These are phyloP conservation scores for Dicrurus megarhynchus DNA, from an alignment of 2,113 vertebrate species.

Conservation along the genomic window DNA sequence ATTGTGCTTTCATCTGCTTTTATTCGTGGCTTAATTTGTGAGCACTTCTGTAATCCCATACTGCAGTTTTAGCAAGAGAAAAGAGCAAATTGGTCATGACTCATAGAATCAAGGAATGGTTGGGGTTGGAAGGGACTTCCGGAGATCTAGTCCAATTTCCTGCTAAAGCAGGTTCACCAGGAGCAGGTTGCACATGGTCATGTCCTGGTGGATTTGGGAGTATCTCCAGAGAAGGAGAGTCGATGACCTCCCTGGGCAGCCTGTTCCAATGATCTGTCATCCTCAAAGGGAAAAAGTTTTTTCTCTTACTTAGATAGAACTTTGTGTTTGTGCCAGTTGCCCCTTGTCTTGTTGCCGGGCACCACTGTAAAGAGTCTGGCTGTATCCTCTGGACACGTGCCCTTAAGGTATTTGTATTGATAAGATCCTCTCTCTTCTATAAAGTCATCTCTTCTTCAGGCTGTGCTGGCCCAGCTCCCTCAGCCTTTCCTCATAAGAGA, in stretches of 20 bases:
- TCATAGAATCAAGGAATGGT: not conserved
- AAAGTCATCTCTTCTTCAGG: not conserved
- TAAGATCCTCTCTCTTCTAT: not conserved
- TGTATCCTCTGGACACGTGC: not conserved
- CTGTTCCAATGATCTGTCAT: not conserved
- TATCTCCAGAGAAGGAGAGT: not conserved
- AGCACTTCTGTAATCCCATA: not conserved
- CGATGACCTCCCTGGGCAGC: not conserved
- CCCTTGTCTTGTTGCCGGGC: not conserved
- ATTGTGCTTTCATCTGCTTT: not conserved
- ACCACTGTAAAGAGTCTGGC: not conserved
- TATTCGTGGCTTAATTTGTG: not conserved
- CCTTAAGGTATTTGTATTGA: not conserved
- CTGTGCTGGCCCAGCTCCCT: not conserved
- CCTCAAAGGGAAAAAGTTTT: not conserved
- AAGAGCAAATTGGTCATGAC: not conserved
- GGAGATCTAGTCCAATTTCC: not conserved
- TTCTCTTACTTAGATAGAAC: not conserved
- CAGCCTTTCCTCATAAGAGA: not conserved
- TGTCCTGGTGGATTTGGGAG: not conserved
- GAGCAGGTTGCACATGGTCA: not conserved
- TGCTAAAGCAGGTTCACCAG: not conserved
- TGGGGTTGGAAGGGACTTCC: not conserved
- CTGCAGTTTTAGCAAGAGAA: not conserved
- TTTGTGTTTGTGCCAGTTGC: not conserved